phyloP scores from a whole-genome alignment of 2,888 invertebrate genomes.

The Hydroisotoma schaefferi region DNA sequence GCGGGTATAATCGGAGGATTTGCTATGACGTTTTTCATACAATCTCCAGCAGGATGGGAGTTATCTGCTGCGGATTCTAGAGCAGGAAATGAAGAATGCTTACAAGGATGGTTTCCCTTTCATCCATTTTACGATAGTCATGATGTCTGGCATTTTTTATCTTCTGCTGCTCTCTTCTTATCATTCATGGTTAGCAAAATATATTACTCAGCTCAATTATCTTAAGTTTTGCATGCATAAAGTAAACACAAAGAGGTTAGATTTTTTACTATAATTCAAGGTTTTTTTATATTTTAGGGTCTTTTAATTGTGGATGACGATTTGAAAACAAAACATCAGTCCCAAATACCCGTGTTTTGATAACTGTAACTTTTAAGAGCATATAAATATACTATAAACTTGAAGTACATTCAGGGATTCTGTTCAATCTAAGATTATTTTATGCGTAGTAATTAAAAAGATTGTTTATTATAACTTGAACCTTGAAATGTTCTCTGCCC shows the following conservation, averaged over 20 bases:
- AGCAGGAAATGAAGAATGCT: slow-evolving; percentile 42
- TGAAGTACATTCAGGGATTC: neutral
- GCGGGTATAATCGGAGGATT: slow-evolving; percentile 39
- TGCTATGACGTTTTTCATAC: slow-evolving; percentile 40
- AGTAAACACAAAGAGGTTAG: too few relatives aligned
- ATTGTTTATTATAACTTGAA: too few relatives aligned
- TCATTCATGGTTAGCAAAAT: slow-evolving; percentile 53
- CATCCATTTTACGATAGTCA: slow-evolving; percentile 52
- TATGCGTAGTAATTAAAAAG: too few relatives aligned
- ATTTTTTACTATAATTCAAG: too few relatives aligned
- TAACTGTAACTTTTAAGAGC: neutral
- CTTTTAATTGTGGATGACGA: slow-evolving; percentile 46
- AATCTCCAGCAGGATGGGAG: slow-evolving; percentile 42
- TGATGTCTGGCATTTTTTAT: slow-evolving; percentile 58
- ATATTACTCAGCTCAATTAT: neutral
- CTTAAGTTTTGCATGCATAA: too few relatives aligned
- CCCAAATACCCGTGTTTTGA: slow-evolving; percentile 42
- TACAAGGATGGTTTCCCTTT: slow-evolving; percentile 40
- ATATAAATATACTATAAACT: neutral
- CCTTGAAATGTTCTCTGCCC: too few relatives aligned
- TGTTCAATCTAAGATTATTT: too few relatives aligned
- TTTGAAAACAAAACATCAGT: slow-evolving; percentile 38
- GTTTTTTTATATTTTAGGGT: slow-evolving; percentile 29
- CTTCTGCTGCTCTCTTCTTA: slow-evolving; percentile 54
- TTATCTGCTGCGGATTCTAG: slow-evolving; percentile 42